These are phyloP conservation scores for Synanceia verrucosa DNA, from an alignment of 2,797 vertebrate species.

Conservation along the genomic window DNA sequence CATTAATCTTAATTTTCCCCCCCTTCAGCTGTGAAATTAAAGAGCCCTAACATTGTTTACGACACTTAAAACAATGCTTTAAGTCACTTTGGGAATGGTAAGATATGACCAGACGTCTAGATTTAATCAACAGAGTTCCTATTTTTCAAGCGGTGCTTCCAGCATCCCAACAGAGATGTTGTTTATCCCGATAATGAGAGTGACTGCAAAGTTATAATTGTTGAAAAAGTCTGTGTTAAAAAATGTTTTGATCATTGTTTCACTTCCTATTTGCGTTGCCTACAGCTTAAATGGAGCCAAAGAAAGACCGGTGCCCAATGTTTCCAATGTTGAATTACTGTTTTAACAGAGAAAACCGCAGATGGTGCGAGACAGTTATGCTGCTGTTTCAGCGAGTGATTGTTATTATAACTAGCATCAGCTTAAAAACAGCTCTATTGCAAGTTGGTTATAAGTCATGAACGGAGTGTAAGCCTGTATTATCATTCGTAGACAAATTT, in stretches of 20 bases:
- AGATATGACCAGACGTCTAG: conserved; percentile 47
- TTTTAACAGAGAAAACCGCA: conserved; percentile 33
- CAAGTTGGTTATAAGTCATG: conserved; percentile 18
- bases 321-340: conserved; percentile 8
- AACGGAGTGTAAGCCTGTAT: conserved; percentile 9
- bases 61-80: conserved; percentile 52
- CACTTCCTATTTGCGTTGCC: conserved; percentile 37
- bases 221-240: conserved; percentile 40
- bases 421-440: conserved; percentile 14
- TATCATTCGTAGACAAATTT: conserved; percentile 3
- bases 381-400: conserved; percentile 23
- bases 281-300: conserved; percentile 25
- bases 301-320: conserved; percentile 16
- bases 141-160: conserved; percentile 43
- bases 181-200: conserved; percentile 52
- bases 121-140: conserved; percentile 52
- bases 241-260: conserved; percentile 50
- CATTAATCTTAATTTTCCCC: conserved; percentile 51
- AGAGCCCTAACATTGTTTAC: conserved; percentile 56
- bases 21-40: conserved; percentile 55
- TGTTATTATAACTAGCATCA: conserved; percentile 29
- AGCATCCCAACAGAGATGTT: conserved; percentile 18
- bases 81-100: conserved; percentile 46
- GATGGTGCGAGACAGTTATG: conserved; percentile 10
- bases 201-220: conserved; percentile 34